Percentiles rank a stretch among this genome's conserved stretches.
Evolutionary conservation across 2,888 invertebrate genomes (phyloP).

Genomic region (Athripsodes cinereus): DNA sequence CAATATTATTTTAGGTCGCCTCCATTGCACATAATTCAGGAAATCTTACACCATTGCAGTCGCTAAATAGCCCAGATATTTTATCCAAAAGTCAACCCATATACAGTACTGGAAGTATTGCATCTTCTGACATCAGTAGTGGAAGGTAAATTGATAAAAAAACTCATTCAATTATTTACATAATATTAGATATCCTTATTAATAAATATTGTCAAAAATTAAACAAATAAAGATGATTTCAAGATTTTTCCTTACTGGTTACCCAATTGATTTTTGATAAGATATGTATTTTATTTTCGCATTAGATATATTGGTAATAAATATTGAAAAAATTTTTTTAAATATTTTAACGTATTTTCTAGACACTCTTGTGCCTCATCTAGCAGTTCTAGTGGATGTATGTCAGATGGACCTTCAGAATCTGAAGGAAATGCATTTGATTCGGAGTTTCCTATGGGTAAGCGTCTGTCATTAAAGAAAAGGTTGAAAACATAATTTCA

Average conservation of each 20-base stretch:
- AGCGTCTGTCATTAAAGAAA: too few relatives aligned
- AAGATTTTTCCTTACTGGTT: too few relatives aligned
- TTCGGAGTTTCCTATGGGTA: slow-evolving; percentile 69
- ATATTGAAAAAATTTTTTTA: too few relatives aligned
- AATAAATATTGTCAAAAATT: too few relatives aligned
- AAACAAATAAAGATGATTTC: too few relatives aligned
- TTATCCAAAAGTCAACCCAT: slow-evolving; percentile 33
- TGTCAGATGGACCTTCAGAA: slow-evolving; percentile 72
- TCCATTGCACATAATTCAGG: slow-evolving; percentile 19
- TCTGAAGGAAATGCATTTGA: slow-evolving; percentile 66
- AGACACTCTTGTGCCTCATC: slow-evolving; percentile 74
- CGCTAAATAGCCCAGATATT: slow-evolving; percentile 31
- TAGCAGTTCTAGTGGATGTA: slow-evolving; percentile 79
- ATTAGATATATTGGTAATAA: too few relatives aligned
- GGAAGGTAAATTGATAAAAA: slow-evolving; percentile 39
- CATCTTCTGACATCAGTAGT: slow-evolving; percentile 42
- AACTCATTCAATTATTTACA: too few relatives aligned
- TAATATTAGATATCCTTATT: too few relatives aligned
- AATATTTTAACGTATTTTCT: too few relatives aligned
- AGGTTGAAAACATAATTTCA: too few relatives aligned
- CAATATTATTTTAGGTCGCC: slow-evolving; percentile 18
- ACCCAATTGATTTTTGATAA: too few relatives aligned
- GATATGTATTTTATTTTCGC: too few relatives aligned
- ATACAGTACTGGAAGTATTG: slow-evolving; percentile 41
- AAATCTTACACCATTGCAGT: slow-evolving; percentile 29